phyloP scores from a whole-genome alignment of 2,113 vertebrate genomes.

The Pithys albifrons region DNA sequence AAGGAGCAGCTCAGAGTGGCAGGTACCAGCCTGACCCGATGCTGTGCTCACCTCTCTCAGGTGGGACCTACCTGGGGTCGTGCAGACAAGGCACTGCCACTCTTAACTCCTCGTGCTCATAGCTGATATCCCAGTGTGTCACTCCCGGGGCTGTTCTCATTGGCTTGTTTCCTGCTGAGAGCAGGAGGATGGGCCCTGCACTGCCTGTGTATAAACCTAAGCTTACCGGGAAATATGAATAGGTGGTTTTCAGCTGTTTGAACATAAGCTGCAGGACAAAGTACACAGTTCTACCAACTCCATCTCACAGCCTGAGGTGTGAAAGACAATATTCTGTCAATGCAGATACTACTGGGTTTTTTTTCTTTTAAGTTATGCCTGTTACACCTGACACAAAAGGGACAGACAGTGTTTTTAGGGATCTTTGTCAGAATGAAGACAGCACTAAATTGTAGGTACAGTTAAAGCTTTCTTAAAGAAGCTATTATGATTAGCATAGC shows the following conservation, averaged over 20 bases:
- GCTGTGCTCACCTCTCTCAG: not conserved
- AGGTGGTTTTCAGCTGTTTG: not conserved
- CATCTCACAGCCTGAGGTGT: fast-evolving
- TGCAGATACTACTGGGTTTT: fast-evolving
- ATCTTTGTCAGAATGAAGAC: not conserved
- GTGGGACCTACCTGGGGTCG: not conserved
- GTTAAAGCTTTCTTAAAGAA: not conserved
- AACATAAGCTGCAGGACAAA: not conserved
- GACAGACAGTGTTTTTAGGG: not conserved
- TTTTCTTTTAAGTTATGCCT: not conserved
- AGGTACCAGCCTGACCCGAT: not conserved
- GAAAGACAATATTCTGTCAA: not conserved
- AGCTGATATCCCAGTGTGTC: not conserved
- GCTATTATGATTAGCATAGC: not conserved
- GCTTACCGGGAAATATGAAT: not conserved
- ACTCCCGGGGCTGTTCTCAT: fast-evolving
- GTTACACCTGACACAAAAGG: not conserved
- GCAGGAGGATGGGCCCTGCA: not conserved
- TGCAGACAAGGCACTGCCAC: not conserved
- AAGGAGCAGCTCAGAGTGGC: not conserved
- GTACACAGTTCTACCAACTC: not conserved
- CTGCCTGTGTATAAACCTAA: not conserved
- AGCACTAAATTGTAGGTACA: not conserved
- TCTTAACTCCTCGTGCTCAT: fast-evolving
- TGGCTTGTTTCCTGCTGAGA: not conserved